phyloP scores from a whole-genome alignment of 2,797 vertebrate species.

The Streptopelia turtur region DNA sequence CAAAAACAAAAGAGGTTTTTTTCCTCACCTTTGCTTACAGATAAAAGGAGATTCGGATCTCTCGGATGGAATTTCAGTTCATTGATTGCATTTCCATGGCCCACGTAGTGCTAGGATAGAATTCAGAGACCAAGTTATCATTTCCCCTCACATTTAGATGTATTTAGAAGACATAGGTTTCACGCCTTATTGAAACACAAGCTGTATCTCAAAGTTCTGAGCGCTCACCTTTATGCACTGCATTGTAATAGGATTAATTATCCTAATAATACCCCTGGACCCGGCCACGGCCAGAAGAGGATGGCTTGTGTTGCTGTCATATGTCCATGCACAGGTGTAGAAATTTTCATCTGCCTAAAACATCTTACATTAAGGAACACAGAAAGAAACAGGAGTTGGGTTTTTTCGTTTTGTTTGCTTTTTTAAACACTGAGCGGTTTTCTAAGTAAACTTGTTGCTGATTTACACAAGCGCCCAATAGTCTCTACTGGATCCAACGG shows the following conservation, averaged over 20 bases:
- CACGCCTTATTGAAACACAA: background rate
- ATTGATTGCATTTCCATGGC: conserved; percentile 98
- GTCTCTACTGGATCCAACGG: background rate
- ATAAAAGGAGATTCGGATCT: conserved; percentile 97
- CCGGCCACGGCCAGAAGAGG: conserved; percentile 95
- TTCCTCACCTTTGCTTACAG: conserved; percentile 97
- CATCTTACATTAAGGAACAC: conserved; percentile 72
- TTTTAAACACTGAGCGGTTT: background rate
- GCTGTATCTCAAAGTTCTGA: background rate
- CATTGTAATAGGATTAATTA: conserved; percentile 99
- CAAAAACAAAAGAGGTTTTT: background rate
- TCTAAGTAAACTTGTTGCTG: background rate
- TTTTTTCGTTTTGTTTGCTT: no score
- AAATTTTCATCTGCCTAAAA: conserved; percentile 97
- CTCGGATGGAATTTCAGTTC: conserved; percentile 98
- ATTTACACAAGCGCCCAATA: background rate
- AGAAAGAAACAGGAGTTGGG: background rate
- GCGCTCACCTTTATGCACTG: conserved; percentile 95
- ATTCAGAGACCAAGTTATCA: conserved; percentile 65
- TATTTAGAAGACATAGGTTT: background rate
- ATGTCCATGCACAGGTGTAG: conserved; percentile 98
- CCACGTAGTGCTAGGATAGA: conserved; percentile 92
- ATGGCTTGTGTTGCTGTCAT: conserved; percentile 97
- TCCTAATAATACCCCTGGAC: conserved; percentile 95
- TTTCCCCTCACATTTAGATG: background rate